Evolutionary conservation across 2,888 invertebrate species (phyloP).

Genomic region (Oithona nana): DNA sequence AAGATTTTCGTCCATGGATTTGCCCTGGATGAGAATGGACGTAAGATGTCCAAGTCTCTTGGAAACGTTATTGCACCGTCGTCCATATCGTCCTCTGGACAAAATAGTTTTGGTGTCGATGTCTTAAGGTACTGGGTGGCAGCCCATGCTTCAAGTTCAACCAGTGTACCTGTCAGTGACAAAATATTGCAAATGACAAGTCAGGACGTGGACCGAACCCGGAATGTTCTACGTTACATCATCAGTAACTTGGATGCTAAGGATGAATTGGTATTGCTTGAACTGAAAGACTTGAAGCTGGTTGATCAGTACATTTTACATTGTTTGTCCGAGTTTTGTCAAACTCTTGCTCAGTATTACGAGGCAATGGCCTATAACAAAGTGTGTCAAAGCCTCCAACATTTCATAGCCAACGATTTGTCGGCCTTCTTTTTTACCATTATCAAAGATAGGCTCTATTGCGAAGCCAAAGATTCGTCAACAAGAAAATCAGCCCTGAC

Average conservation of each 20-base stretch:
- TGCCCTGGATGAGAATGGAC: slow-evolving; percentile 71
- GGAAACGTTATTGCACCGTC: slow-evolving; percentile 84
- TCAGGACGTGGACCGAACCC: slow-evolving; percentile 52
- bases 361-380: slow-evolving; percentile 41
- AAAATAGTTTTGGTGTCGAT: slow-evolving; percentile 54
- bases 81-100: slow-evolving; percentile 43
- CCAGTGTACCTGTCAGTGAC: slow-evolving; percentile 53
- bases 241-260: slow-evolving; percentile 15
- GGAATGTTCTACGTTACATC: slow-evolving; percentile 33
- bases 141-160: slow-evolving; percentile 59
- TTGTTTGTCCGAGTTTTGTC: slow-evolving; percentile 8
- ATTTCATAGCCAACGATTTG: slow-evolving; percentile 46
- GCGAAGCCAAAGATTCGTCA: slow-evolving; percentile 20
- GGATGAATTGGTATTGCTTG: slow-evolving; percentile 6
- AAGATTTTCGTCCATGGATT: slow-evolving; percentile 84
- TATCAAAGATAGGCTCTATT: slow-evolving; percentile 28
- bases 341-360: slow-evolving; percentile 27
- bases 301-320: slow-evolving; percentile 1
- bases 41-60: slow-evolving; percentile 95
- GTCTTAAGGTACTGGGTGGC: slow-evolving; percentile 71
- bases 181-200: slow-evolving; percentile 49
- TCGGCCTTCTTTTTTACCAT: slow-evolving; percentile 53
- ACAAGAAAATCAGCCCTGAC: slow-evolving; percentile 27
- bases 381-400: slow-evolving; percentile 30
- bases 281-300: slow-evolving; percentile 24